Evolutionary conservation across 1,140 invertebrate genomes (phyloP).

Genomic region (Magallana gigas): DNA sequence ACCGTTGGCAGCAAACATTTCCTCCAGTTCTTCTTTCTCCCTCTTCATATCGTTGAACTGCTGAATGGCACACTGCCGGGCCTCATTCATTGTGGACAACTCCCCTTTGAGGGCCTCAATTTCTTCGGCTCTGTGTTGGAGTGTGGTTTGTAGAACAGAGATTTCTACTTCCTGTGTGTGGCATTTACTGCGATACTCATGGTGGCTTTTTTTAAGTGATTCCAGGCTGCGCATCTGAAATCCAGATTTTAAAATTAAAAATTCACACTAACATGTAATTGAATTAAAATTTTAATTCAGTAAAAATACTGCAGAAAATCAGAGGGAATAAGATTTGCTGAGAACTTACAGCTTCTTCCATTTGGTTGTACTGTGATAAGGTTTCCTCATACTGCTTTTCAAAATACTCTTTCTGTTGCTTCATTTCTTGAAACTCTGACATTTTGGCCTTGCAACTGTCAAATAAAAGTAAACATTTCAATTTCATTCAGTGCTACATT

Average conservation of each 20-base stretch:
- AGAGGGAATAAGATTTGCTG: neutral
- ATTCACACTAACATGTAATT: neutral
- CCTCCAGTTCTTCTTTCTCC: conserved; percentile 65
- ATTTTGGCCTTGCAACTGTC: conserved; percentile 43
- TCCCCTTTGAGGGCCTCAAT: conserved; percentile 42
- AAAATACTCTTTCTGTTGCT: conserved; percentile 34
- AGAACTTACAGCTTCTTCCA: conserved; percentile 39
- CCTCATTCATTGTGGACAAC: conserved; percentile 55
- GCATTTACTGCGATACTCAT: conserved; percentile 58
- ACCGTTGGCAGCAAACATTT: conserved; percentile 57
- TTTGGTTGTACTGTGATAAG: conserved; percentile 21
- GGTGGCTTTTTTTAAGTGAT: conserved; percentile 53
- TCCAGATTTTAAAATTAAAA: neutral
- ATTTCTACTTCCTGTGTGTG: conserved; percentile 59
- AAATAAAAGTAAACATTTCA: neutral
- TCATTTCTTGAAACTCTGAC: conserved; percentile 43
- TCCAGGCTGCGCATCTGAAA: conserved; percentile 60
- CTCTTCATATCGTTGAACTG: conserved; percentile 51
- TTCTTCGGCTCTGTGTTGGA: conserved; percentile 50
- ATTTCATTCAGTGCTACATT: too few species aligned
- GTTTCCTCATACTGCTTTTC: conserved; percentile 47
- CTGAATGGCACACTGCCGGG: conserved; percentile 49
- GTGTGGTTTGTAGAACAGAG: conserved; percentile 56
- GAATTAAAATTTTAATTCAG: neutral
- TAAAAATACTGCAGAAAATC: neutral